Evolutionary conservation across 1,140 invertebrate genomes (phyloP).

Genomic region (Mya arenaria): DNA sequence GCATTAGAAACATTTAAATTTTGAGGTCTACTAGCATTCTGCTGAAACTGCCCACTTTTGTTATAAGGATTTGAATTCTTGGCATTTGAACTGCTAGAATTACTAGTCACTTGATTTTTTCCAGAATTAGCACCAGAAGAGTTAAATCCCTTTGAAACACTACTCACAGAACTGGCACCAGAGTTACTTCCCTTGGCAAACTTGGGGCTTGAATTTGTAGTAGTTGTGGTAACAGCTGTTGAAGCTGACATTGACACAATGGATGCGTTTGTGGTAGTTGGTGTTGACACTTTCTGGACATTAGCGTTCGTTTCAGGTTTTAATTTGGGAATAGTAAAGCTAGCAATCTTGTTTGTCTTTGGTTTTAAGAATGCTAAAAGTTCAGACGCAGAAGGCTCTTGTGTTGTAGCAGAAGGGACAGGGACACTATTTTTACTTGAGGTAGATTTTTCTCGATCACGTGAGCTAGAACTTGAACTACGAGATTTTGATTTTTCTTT

Average conservation of each 20-base stretch:
- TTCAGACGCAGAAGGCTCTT: constrained; percentile 51
- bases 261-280: constrained; percentile 31
- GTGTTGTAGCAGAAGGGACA: constrained; percentile 53
- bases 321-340: constrained; percentile 72
- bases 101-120: constrained; percentile 18
- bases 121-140: constrained; percentile 18
- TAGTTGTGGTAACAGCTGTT: constrained; percentile 3
- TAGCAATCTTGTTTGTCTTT: constrained; percentile 71
- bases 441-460: constrained; percentile 57
- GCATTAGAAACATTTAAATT: constrained; percentile 30
- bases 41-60: no score
- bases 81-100: not conserved
- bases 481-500: constrained; percentile 56
- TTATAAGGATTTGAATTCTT: not conserved
- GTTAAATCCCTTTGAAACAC: constrained; percentile 29
- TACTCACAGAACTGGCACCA: not conserved
- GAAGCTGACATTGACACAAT: constrained; percentile 28
- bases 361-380: constrained; percentile 72
- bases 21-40: constrained; percentile 16
- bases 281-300: constrained; percentile 28
- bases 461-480: constrained; percentile 48
- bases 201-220: constrained; percentile 30
- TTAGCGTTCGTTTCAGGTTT: constrained; percentile 24
- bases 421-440: constrained; percentile 60
- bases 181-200: constrained; percentile 17